Base-by-base conservation (phyloP, 2,888 invertebrate genomes). In the Halictus quadricinctus region DNA sequence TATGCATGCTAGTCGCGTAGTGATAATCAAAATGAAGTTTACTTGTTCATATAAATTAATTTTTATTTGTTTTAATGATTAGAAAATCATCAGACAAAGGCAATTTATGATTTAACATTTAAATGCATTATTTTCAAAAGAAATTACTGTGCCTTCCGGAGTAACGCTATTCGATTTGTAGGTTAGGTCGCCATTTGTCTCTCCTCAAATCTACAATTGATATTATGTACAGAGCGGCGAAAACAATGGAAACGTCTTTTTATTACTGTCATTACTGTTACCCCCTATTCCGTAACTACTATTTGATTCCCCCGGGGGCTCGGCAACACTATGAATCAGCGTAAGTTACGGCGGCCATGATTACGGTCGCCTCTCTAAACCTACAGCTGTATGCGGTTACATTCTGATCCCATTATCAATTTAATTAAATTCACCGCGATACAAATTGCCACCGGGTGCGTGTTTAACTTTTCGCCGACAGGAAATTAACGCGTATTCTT, bases 291-390 rank as follows among this genome's bases (percentile, higher is more conserved):
- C 69, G 69, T 69, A 81, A 86, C 81, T 84, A 76, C 69, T 79
- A 84, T 79, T 83, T 83, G 79, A 69, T 69, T 69, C 70, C 43
- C 70, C 74, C 60, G 50, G 36, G 15, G 15, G n/a, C 36, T 50
- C 12, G 43, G 70, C 25, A 72, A 69, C 69, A 69, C 72, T 80
- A 70, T 87, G 81, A 88, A 82, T 87, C 84, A 88, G 72, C 77
- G 84, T 86, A 82, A 87, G 48, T 84, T 89, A 87, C 74, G 79
- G 21, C 41, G 36, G 84, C 74, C 80, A 66, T 84, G 87, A 89
- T 81, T 88, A 86, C 76, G 72, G 84, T 76, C 25, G 70, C 54
- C 76, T 79, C 60, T 73, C 60, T 36, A 54, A 75, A 76, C 74
- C 72, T 83, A 69, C 79, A 76, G 70, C 73, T 70, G 84, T 36